These are phyloP conservation scores for Sinosuthora webbiana DNA, from an alignment of 2,113 vertebrate genomes.

Conservation along the genomic window DNA sequence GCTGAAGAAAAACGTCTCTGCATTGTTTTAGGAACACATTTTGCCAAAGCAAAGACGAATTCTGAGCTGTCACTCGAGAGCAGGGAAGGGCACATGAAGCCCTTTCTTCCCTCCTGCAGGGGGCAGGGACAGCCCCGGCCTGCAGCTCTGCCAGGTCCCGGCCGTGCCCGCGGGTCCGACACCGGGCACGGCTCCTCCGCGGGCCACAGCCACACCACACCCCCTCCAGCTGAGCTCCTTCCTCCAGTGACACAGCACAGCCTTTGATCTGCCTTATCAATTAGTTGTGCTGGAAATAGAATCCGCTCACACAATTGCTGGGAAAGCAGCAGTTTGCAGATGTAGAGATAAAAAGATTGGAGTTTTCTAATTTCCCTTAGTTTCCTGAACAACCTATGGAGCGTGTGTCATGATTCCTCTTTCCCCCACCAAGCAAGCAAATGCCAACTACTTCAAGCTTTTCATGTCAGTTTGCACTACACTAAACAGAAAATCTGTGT, in stretches of 20 bases:
- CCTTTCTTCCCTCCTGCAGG: background rate
- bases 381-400: background rate
- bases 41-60: background rate
- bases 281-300: background rate
- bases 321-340: background rate
- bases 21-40: background rate
- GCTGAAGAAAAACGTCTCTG: background rate
- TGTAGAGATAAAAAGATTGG: background rate
- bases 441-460: background rate
- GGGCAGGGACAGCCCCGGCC: background rate
- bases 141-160: background rate
- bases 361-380: background rate
- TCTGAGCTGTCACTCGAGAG: background rate
- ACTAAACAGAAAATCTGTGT: background rate
- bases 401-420: background rate
- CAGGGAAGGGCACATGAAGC: background rate
- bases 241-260: background rate
- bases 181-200: background rate
- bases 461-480: background rate
- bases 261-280: background rate
- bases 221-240: background rate
- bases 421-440: background rate
- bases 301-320: background rate
- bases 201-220: background rate
- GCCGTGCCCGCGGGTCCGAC: fast-evolving